Evolutionary conservation across 35 echinoderm and acorn worm species (phyloP).

Genomic region (Eucidaris tribuloides): DNA sequence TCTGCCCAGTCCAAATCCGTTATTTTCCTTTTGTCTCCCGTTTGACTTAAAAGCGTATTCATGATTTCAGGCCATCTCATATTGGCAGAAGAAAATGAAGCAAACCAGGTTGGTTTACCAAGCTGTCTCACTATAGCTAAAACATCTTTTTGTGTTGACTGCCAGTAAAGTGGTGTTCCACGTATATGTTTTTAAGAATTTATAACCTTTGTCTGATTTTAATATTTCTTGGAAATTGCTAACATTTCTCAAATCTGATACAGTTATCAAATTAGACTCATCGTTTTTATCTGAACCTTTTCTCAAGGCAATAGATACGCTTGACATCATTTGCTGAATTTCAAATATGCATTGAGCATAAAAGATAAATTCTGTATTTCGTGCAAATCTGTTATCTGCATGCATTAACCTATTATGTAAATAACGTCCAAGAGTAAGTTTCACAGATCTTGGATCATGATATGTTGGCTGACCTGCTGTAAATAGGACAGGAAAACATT

Average conservation of each 20-base stretch:
- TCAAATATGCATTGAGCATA: slow-evolving; percentile 63
- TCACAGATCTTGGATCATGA: slow-evolving; percentile 17
- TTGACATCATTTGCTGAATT: slow-evolving; percentile 54
- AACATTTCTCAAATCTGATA: neutral
- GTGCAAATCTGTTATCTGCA: slow-evolving; percentile 63
- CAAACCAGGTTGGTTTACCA: slow-evolving; percentile 66
- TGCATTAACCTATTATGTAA: slow-evolving; percentile 42
- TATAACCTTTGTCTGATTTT: slow-evolving; percentile 45
- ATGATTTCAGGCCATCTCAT: slow-evolving; percentile 56
- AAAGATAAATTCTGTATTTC: slow-evolving; percentile 68
- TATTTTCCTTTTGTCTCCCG: slow-evolving; percentile 19
- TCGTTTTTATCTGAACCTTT: slow-evolving; percentile 12
- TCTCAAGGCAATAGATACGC: slow-evolving; percentile 70
- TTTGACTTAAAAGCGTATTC: slow-evolving; percentile 19
- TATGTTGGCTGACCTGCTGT: slow-evolving; percentile 21
- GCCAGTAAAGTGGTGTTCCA: slow-evolving; percentile 77
- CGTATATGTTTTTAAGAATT: slow-evolving; percentile 66
- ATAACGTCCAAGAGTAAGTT: slow-evolving; percentile 42
- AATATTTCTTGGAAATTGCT: neutral
- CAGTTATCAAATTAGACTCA: neutral
- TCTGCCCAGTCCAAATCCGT: slow-evolving; percentile 43
- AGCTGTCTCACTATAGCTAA: slow-evolving; percentile 73
- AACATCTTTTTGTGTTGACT: slow-evolving; percentile 59
- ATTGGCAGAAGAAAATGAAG: slow-evolving; percentile 61
- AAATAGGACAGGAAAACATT: slow-evolving; percentile 34